Evolutionary conservation across 2,888 invertebrate genomes (phyloP).

Genomic region (Listrodromus nycthemerus): DNA sequence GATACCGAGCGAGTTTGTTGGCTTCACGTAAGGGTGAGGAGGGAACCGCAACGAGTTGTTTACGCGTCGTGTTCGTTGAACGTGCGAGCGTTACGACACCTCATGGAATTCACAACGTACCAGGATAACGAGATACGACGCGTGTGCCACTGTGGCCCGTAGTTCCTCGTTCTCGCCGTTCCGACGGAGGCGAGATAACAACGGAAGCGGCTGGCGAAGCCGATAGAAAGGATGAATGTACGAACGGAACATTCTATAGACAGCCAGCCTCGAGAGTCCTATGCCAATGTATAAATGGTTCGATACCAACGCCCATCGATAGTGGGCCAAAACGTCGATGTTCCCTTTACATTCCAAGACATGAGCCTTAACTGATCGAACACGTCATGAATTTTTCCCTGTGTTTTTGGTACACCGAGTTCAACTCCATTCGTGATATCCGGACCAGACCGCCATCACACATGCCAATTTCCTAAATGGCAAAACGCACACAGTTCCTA

Average conservation of each 20-base stretch:
- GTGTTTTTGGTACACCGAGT: neutral
- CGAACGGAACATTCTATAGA: neutral
- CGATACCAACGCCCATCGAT: no score
- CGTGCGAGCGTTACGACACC: slow-evolving; percentile 43
- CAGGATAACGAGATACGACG: slow-evolving; percentile 29
- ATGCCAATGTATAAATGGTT: neutral
- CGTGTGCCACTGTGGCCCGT: neutral
- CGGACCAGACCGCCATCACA: neutral
- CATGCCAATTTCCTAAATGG: neutral
- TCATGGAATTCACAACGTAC: slow-evolving; percentile 46
- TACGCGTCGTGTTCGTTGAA: slow-evolving; percentile 5
- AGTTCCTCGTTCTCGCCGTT: slow-evolving; percentile 18
- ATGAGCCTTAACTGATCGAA: neutral
- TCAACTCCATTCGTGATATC: slow-evolving; percentile 7
- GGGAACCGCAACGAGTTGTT: slow-evolving; percentile 11
- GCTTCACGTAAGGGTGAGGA: slow-evolving; percentile 17
- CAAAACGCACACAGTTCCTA: neutral
- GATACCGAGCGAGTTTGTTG: slow-evolving; percentile 1
- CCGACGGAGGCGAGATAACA: slow-evolving; percentile 19
- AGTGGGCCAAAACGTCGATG: neutral
- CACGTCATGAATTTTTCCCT: neutral
- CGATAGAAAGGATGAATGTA: neutral
- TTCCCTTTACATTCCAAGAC: neutral
- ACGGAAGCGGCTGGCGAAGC: slow-evolving; percentile 7
- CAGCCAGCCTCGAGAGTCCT: neutral